These are phyloP conservation scores for Callospermophilus lateralis DNA, from an alignment of 2,113 vertebrate genomes.

Conservation along the genomic window DNA sequence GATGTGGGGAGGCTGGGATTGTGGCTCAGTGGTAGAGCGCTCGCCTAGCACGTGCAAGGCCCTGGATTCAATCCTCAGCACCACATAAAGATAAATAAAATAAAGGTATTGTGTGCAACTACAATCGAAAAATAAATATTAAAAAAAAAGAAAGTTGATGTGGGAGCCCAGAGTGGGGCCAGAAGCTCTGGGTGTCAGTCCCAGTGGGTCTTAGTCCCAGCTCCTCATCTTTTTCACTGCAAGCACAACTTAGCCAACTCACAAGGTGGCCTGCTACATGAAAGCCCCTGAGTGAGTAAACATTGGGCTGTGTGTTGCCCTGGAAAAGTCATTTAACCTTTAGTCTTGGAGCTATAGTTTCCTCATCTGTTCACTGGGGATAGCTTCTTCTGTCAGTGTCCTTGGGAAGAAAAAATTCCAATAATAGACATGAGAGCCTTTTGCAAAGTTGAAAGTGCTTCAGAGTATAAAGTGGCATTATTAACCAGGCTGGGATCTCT, in stretches of 20 bases:
- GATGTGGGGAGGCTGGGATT: neutral
- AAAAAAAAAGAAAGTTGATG: neutral
- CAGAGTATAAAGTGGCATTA: conserved; percentile 4
- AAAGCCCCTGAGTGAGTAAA: neutral
- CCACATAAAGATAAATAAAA: no score
- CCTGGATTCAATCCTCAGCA: no score
- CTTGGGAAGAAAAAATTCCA: conserved; percentile 21
- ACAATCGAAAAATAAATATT: no score
- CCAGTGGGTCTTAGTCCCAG: neutral
- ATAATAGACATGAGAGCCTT: conserved; percentile 14
- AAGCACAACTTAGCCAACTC: neutral
- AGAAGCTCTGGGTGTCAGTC: neutral
- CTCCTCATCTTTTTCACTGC: neutral
- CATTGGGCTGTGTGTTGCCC: neutral
- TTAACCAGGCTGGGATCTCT: neutral
- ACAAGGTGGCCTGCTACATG: neutral
- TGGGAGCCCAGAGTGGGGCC: neutral
- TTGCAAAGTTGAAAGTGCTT: neutral
- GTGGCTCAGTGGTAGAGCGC: no score
- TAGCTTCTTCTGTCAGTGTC: neutral
- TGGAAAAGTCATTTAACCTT: neutral
- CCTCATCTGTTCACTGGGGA: neutral
- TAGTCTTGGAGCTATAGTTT: conserved; percentile 37
- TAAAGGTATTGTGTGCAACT: no score
- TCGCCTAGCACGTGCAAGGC: no score